Base-by-base conservation (phyloP, 2,888 invertebrate genomes). In the Ophion ventricosus region DNA sequence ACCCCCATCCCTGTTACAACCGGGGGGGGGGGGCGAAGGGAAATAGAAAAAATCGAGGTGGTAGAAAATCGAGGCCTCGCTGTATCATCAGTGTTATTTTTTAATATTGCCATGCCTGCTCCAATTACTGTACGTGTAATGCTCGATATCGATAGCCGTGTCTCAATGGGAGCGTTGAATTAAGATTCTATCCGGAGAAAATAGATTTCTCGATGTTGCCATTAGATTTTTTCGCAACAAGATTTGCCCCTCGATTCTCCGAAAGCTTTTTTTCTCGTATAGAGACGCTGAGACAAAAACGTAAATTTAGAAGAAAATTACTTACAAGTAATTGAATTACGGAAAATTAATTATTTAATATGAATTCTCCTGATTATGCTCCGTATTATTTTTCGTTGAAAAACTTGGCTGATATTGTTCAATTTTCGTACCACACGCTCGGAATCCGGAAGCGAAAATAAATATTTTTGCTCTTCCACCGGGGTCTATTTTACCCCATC, bases 401-500 rank as follows among this genome's bases (percentile, higher is more conserved):
- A 35, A 35, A 35, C 35, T 35, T 35, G 35, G 35, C 1, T 35
- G 35, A 8, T 35, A 7, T 35, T 35, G 5, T 35, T 35, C 1
- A 35, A 35, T 8, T 35, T 35, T 35, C 35, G 35, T 35, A 8
- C 8, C 35, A 35, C 35, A 35, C 1, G 35, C 8, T 35, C 8
- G 7, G 35, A 8, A 8, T 35, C 35, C 35, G 14, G 3, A 49
- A 2, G 14, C 49, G 4, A 49, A 3, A 49, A 49, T 49, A 17
- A 2, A 14, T 35, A 3, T 14, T 43, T 11, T 43, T 14, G n/a
- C 1, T 20, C 5, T 57, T 63, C 35, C 17, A 35, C 2, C 14
- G 63, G 17, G 63, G 17, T 63, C 35, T 35, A 26, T 63, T 35
- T 63, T n/a, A n/a, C 63, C 63, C 35, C 63, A n/a, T 2, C 61